These are phyloP conservation scores for Drosophila micromelanica DNA, from an alignment of 1,140 invertebrate genomes.

Conservation along the genomic window DNA sequence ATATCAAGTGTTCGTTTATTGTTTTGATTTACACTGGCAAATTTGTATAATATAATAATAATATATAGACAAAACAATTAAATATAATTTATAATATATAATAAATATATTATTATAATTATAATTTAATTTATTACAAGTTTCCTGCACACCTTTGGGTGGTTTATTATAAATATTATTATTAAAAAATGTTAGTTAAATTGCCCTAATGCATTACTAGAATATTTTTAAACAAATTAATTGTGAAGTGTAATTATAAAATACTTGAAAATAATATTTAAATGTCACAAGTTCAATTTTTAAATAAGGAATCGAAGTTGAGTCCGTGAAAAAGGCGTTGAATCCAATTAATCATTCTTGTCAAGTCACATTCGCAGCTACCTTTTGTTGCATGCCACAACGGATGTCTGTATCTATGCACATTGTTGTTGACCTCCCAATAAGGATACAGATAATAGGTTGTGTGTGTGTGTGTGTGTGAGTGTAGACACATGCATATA, in stretches of 20 bases:
- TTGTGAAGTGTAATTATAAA: no score
- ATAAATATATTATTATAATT: no score
- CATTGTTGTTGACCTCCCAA: conserved; percentile 33
- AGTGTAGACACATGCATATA: not conserved
- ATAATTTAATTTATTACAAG: no score
- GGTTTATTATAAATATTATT: no score
- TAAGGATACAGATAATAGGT: conserved; percentile 10
- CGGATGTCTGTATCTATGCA: not conserved
- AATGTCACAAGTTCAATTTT: not conserved
- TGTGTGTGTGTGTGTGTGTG: no score
- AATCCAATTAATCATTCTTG: conserved; percentile 6
- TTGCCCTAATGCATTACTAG: no score
- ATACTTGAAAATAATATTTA: not conserved
- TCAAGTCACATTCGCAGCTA: conserved; percentile 18
- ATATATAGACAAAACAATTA: not conserved
- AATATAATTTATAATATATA: no score
- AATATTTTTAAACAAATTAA: no score
- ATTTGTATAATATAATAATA: conserved; percentile 19
- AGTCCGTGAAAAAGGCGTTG: not conserved
- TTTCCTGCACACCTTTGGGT: no score
- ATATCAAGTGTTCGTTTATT: conserved; percentile 24
- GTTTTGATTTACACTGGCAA: not conserved
- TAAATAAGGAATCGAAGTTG: not conserved
- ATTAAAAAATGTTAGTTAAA: no score
- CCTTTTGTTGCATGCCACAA: conserved; percentile 31